These are phyloP conservation scores for Manacus vitellinus DNA, from an alignment of 2,113 vertebrate species.

Conservation along the genomic window DNA sequence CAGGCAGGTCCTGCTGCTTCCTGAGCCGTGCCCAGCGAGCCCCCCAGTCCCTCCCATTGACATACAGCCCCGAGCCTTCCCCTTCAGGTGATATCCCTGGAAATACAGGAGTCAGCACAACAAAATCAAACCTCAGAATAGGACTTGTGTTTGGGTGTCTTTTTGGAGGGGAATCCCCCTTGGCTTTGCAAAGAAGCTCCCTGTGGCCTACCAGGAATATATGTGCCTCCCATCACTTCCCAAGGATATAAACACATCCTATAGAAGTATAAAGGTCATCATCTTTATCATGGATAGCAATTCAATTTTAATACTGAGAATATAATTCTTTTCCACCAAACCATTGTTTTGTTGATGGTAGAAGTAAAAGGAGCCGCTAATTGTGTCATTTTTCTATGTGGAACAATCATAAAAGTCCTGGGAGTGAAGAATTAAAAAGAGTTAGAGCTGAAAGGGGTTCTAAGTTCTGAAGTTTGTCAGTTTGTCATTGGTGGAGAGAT, in stretches of 20 bases:
- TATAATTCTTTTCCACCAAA: neutral
- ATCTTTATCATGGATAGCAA: neutral
- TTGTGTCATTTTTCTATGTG: neutral
- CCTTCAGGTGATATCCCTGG: neutral
- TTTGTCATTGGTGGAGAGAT: conserved; percentile 60
- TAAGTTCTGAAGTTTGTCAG: conserved; percentile 21
- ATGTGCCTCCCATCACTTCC: neutral
- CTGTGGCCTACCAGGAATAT: neutral
- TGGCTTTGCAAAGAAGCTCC: neutral
- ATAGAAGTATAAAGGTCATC: neutral
- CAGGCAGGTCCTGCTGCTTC: neutral
- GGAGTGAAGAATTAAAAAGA: neutral
- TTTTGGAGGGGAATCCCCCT: neutral
- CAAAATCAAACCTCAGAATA: neutral
- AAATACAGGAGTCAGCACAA: neutral
- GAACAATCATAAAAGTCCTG: neutral
- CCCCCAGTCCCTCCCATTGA: neutral
- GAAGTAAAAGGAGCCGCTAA: neutral
- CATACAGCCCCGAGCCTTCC: neutral
- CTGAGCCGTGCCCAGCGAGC: neutral
- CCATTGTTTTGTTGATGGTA: neutral
- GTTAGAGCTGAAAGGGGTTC: neutral
- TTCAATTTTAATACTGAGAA: neutral
- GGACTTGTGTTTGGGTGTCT: neutral
- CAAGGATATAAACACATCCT: neutral